A percentile compares a stretch with the other conserved stretches of the same genome.
phyloP scores from a whole-genome alignment of 2,113 vertebrate species.

The Alouatta palliata region DNA sequence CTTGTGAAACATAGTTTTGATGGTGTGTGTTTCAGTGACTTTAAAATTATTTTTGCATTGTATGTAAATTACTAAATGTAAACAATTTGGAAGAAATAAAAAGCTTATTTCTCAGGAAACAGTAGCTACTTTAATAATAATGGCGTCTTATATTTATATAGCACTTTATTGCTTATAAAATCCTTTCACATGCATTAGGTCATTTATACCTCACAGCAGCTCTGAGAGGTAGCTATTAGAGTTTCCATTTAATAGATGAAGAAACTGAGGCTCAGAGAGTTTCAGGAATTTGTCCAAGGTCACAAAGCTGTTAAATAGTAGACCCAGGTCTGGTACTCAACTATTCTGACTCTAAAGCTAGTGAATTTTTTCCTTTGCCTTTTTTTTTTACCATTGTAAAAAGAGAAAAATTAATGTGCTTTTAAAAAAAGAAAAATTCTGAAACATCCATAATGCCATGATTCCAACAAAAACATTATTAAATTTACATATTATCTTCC shows the following conservation, averaged over 20 bases:
- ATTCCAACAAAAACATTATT: slow-evolving; percentile 6
- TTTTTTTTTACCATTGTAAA: slow-evolving; percentile 36
- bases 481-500: slow-evolving; percentile 11
- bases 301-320: slow-evolving; percentile 46
- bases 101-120: slow-evolving; percentile 48
- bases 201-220: slow-evolving; percentile 58
- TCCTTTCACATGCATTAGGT: slow-evolving; percentile 73
- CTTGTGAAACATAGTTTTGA: not conserved
- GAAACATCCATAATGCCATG: not conserved
- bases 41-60: not conserved
- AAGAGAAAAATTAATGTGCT: slow-evolving; percentile 26
- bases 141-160: slow-evolving; percentile 41
- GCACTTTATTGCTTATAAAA: slow-evolving; percentile 73
- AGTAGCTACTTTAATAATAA: slow-evolving; percentile 46
- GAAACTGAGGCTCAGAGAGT: slow-evolving; percentile 71
- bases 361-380: not conserved
- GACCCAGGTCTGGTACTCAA: not conserved
- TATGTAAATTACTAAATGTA: not conserved
- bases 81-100: slow-evolving; percentile 34
- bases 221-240: slow-evolving; percentile 73
- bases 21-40: not conserved
- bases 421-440: not conserved
- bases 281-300: slow-evolving; percentile 51
- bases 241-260: slow-evolving; percentile 67
- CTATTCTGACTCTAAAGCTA: slow-evolving; percentile 26